A percentile compares a stretch with the other conserved stretches of the same genome.
phyloP scores from a whole-genome alignment of 1,140 invertebrate species.

The Aethina tumida region DNA sequence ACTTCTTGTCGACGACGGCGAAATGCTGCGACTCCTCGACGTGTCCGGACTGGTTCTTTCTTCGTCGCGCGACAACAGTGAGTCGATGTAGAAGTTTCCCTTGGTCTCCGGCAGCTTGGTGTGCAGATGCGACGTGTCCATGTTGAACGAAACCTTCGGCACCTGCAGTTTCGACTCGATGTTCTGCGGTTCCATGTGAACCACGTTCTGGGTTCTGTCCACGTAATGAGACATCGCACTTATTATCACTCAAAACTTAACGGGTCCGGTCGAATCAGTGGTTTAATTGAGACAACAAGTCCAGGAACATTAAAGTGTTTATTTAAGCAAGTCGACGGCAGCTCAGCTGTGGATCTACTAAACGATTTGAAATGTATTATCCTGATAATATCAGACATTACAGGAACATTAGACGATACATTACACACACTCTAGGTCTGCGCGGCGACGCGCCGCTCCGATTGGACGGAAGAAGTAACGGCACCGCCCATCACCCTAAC shows the following conservation, averaged over 20 bases:
- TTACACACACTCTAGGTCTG: constrained; percentile 27
- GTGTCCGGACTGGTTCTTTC: constrained; percentile 28
- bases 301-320: too few relatives aligned
- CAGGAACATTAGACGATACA: constrained; percentile 36
- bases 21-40: constrained; percentile 29
- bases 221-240: constrained; percentile 22
- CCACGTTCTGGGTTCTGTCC: constrained; percentile 5
- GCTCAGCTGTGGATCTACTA: constrained; percentile 32
- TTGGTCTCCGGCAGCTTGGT: constrained; percentile 32
- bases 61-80: constrained; percentile 40
- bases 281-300: too few relatives aligned
- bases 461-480: constrained; percentile 21
- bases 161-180: constrained; percentile 8
- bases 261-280: too few relatives aligned
- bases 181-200: neutral
- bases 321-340: constrained; percentile 10
- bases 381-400: constrained; percentile 37
- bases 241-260: neutral
- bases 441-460: constrained; percentile 16
- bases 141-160: constrained; percentile 21
- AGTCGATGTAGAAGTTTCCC: constrained; percentile 56
- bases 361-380: constrained; percentile 39
- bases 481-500: constrained; percentile 28
- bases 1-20: constrained; percentile 30
- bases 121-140: too few relatives aligned